These are phyloP conservation scores for Stomatorhinus ivindoensis DNA, from an alignment of 2,113 vertebrate genomes.

Conservation along the genomic window DNA sequence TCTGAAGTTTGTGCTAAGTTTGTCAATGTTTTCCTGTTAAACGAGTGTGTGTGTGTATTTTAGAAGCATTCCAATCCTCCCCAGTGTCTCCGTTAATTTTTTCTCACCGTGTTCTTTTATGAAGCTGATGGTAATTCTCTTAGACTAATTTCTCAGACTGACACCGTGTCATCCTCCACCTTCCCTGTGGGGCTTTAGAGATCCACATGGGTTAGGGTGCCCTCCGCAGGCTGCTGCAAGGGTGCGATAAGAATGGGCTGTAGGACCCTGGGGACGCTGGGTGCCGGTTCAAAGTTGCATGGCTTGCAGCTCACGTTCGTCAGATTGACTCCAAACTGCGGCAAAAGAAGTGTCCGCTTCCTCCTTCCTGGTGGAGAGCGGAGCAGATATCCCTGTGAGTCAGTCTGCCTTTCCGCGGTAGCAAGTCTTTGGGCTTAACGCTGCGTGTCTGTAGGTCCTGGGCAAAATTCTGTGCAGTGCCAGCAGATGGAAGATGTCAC, in stretches of 20 bases:
- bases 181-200: not conserved
- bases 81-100: not conserved
- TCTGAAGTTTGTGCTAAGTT: not conserved
- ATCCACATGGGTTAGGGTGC: not conserved
- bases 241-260: not conserved
- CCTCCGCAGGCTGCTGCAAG: not conserved
- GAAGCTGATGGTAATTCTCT: not conserved
- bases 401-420: not conserved
- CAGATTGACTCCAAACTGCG: not conserved
- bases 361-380: not conserved
- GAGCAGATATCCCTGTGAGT: not conserved
- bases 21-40: not conserved
- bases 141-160: not conserved
- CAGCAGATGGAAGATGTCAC: not conserved
- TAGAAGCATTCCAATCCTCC: not conserved
- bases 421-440: not conserved
- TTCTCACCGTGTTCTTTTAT: not conserved
- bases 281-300: not conserved
- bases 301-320: not conserved
- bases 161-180: not conserved
- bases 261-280: not conserved
- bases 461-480: not conserved
- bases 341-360: not conserved
- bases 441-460: not conserved
- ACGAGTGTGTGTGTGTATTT: not conserved